Evolutionary conservation across 2,797 vertebrate genomes (phyloP), one percentile per base, ranked within the genome.

Genomic region (Gouania willdenowi): DNA sequence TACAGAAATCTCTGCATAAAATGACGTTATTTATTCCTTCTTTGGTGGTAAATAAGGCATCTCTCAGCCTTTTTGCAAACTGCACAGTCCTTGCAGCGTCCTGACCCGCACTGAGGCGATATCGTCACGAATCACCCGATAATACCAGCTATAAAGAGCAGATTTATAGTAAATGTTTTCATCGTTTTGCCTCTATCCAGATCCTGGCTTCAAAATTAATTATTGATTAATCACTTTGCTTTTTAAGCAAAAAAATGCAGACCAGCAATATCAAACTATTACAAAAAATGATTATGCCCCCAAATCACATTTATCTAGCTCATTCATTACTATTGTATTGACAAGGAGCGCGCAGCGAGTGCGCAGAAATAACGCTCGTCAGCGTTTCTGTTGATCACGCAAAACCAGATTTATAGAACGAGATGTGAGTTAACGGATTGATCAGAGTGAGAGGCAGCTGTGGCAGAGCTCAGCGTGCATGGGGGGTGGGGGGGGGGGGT

Each of bases 191-290:
- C 83, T 88, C 81, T 71, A 82, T 88, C 88, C 72, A 81, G 78
- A 72, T 74, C 61, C 74, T 68, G 19, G 85, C 75, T 86, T 87
- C 79, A 88, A 89, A 86, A 91, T 91, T 89, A 91, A 91, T 88
- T 90, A 91, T 91, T 89, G 89, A 91, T 90, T 88, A 88, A 89
- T 89, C 85, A 78, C 88, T 89, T 82, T 80, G 61, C 85, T 74
- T 87, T 88, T 87, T 86, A 88, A 88, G 82, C 81, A 88, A 90
- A 91, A 89, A 91, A 89, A 89, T 85, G 88, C 88, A 87, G 83
- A 87, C 71, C 56, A 81, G 88, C 88, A 88, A 89, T 88, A 88
- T 87, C 78, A 85, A 81, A 87, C 79, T 83, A 87, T 82, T 71
- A 79, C 73, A 75, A 84, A 84, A 85, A 85, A 87, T 80, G 71